A percentile compares a stretch with the other conserved stretches of the same genome.
Conservation (phyloP, 2,888 invertebrate species). For the Aphrophora alni region DNA sequence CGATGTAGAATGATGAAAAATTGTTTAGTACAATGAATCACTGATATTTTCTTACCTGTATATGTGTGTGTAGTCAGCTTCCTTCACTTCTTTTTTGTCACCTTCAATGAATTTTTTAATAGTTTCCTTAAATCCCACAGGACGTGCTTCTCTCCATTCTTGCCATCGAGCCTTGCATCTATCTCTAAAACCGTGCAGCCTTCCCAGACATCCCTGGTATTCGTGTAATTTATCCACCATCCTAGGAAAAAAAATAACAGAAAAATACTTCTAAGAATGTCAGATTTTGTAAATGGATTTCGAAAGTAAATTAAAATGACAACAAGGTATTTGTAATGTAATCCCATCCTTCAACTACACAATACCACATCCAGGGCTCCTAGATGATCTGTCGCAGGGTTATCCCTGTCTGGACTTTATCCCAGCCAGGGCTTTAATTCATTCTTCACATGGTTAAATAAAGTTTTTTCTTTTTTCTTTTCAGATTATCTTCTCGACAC, state of each 20-base stretch:
- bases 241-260: background rate
- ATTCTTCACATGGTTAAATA: too few species aligned
- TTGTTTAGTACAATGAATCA: too few species aligned
- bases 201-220: slow-evolving; percentile 77
- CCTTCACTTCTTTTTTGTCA: slow-evolving; percentile 55
- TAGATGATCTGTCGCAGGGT: too few species aligned
- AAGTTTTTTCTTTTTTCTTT: too few species aligned
- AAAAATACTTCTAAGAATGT: background rate
- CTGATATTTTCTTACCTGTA: slow-evolving; percentile 71
- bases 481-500: too few species aligned
- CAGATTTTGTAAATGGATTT: background rate
- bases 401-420: background rate
- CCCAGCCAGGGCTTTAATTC: too few species aligned
- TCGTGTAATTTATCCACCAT: slow-evolving; percentile 82
- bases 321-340: too few species aligned
- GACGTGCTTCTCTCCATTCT: slow-evolving; percentile 63
- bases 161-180: slow-evolving; percentile 67
- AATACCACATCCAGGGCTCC: too few species aligned
- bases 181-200: slow-evolving; percentile 72
- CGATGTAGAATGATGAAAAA: too few species aligned
- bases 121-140: slow-evolving; percentile 18
- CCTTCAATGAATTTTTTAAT: slow-evolving; percentile 44
- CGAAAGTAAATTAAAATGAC: background rate
- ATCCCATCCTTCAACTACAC: too few species aligned
- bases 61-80: slow-evolving; percentile 67